Percentiles rank a stretch among this genome's conserved stretches.
These are phyloP conservation scores for Acleris emargana DNA, from an alignment of 2,888 invertebrate species.

Conservation along the genomic window DNA sequence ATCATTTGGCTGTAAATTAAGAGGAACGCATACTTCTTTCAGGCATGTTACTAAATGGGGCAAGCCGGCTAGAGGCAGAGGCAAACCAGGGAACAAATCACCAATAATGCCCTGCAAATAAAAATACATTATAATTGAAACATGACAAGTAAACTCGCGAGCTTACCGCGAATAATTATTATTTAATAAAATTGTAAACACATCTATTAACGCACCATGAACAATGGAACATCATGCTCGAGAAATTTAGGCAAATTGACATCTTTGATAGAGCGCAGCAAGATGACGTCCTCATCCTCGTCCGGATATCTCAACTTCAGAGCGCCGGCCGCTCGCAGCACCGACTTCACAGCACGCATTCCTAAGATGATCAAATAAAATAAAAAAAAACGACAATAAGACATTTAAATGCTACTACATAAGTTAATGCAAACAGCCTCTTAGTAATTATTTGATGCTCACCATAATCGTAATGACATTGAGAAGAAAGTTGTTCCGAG, in stretches of 20 bases:
- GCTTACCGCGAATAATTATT: no score
- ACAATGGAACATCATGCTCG: conserved; percentile 93
- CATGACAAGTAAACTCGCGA: no score
- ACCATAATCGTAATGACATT: conserved; percentile 98
- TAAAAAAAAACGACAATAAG: no score
- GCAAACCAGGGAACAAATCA: conserved; percentile 95
- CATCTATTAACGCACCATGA: conserved; percentile 82
- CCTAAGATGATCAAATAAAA: conserved; percentile 64
- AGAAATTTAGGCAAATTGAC: conserved; percentile 97
- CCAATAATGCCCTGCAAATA: conserved; percentile 91
- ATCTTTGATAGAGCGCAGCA: conserved; percentile 95
- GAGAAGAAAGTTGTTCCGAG: conserved; percentile 96
- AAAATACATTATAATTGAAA: not conserved
- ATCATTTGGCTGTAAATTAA: conserved; percentile 92
- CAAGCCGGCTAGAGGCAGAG: conserved; percentile 91
- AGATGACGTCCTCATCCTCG: conserved; percentile 93
- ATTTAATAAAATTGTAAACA: no score
- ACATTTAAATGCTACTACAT: no score
- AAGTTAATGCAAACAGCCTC: no score
- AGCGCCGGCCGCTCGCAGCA: conserved; percentile 95
- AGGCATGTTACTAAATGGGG: conserved; percentile 76
- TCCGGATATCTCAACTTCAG: conserved; percentile 94
- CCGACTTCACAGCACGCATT: conserved; percentile 98
- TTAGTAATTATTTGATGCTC: no score
- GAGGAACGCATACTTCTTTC: conserved; percentile 85